Percentiles rank a stretch among this genome's conserved stretches.
Conservation (phyloP, 2,888 invertebrate species). For the Mamestra brassicae region DNA sequence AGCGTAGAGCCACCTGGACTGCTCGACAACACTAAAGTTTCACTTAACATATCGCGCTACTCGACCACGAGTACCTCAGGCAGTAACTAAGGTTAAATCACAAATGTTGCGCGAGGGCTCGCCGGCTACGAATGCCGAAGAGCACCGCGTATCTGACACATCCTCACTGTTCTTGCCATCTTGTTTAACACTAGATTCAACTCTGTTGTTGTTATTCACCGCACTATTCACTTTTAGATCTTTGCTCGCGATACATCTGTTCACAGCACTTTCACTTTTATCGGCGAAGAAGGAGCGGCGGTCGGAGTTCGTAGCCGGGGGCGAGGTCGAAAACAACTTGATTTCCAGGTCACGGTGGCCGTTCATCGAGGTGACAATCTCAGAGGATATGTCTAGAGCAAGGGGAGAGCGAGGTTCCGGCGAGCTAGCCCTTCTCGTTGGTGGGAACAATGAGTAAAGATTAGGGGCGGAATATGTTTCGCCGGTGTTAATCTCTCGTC, state of each 20-base stretch:
- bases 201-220: conserved; percentile 83
- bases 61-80: conserved; percentile 85
- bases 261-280: conserved; percentile 89
- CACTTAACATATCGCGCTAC: conserved; percentile 76
- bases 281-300: conserved; percentile 88
- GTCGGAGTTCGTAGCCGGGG: conserved; percentile 86
- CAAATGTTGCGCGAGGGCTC: conserved; percentile 86
- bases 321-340: conserved; percentile 93
- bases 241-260: conserved; percentile 83
- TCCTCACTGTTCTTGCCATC: conserved; percentile 83
- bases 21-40: conserved; percentile 80
- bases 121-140: conserved; percentile 78
- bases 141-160: conserved; percentile 83
- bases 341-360: conserved; percentile 95
- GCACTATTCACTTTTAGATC: conserved; percentile 86
- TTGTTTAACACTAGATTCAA: conserved; percentile 80
- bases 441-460: conserved; percentile 88
- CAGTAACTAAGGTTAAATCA: conserved; percentile 91
- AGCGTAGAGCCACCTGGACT: conserved; percentile 83
- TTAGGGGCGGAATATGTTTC: conserved; percentile 86
- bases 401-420: conserved; percentile 86
- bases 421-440: conserved; percentile 82
- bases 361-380: conserved; percentile 94
- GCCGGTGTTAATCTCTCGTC: conserved; percentile 79
- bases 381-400: conserved; percentile 93